Conservation (phyloP, 1,140 invertebrate species). For the Rhynchophorus ferrugineus region DNA sequence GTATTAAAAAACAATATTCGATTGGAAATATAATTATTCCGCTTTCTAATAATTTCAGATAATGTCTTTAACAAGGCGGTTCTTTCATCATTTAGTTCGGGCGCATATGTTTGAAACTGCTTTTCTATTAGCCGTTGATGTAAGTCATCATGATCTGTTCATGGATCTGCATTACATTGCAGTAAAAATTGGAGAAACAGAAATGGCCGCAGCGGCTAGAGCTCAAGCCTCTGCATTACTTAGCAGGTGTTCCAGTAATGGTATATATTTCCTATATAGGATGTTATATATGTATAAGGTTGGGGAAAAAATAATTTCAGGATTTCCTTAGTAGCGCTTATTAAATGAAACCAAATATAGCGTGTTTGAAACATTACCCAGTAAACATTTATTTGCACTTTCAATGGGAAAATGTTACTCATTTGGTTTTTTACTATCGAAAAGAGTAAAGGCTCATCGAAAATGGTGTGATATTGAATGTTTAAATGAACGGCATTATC, state of each 20-base stretch:
- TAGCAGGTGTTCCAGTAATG: slow-evolving; percentile 49
- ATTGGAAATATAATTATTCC: too few relatives aligned
- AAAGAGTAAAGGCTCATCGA: too few relatives aligned
- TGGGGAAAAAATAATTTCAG: too few relatives aligned
- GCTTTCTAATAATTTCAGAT: too few relatives aligned
- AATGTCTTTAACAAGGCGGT: slow-evolving; percentile 62
- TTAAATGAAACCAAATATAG: too few relatives aligned
- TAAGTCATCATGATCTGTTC: slow-evolving; percentile 73
- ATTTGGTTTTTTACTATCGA: too few relatives aligned
- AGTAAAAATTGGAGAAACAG: slow-evolving; percentile 54
- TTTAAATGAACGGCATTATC: too few relatives aligned
- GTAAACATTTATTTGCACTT: too few relatives aligned
- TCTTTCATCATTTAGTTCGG: slow-evolving; percentile 71
- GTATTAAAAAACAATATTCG: slow-evolving; percentile 1
- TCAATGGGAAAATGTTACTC: too few relatives aligned
- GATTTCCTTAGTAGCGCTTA: too few relatives aligned
- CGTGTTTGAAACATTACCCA: too few relatives aligned
- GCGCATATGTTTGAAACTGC: slow-evolving; percentile 77
- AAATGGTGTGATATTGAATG: too few relatives aligned
- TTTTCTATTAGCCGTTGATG: slow-evolving; percentile 75
- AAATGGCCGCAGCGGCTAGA: slow-evolving; percentile 67
- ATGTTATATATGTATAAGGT: background rate
- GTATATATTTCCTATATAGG: slow-evolving; percentile 23
- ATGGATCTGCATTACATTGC: slow-evolving; percentile 80
- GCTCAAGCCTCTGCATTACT: slow-evolving; percentile 63